Evolutionary conservation across 2,888 invertebrate species (phyloP).

Genomic region (Incurvaria masculella): DNA sequence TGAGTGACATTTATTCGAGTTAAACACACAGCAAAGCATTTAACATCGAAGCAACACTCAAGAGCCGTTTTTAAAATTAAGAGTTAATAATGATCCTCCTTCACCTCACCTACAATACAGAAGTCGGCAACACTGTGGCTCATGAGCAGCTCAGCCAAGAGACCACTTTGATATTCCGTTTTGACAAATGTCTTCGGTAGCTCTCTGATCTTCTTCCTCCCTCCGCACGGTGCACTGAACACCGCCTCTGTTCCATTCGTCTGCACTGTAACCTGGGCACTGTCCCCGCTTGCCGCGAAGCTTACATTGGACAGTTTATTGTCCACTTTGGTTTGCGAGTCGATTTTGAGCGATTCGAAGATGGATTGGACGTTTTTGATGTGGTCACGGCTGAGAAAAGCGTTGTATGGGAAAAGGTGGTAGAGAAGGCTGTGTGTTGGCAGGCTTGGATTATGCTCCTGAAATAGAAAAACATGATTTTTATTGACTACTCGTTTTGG

Average conservation of each 20-base stretch:
- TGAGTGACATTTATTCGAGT: no score
- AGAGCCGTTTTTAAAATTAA: no score
- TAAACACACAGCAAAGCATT: no score
- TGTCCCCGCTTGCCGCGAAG: slow-evolving; percentile 21
- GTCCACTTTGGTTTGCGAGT: slow-evolving; percentile 28
- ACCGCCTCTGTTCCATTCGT: slow-evolving; percentile 37
- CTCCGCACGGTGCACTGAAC: slow-evolving; percentile 40
- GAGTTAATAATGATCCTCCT: no score
- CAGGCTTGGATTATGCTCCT: slow-evolving; percentile 69
- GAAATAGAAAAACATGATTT: slow-evolving; percentile 22
- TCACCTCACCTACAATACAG: slow-evolving; percentile 74
- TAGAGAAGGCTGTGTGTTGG: slow-evolving; percentile 67
- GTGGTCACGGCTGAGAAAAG: slow-evolving; percentile 76
- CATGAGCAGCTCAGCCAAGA: slow-evolving; percentile 74
- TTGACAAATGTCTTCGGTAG: slow-evolving; percentile 51
- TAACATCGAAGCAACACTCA: no score
- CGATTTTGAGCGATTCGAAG: slow-evolving; percentile 59
- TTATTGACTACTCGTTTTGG: neutral
- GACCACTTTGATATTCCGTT: slow-evolving; percentile 74
- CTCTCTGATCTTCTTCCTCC: slow-evolving; percentile 22
- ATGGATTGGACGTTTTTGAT: slow-evolving; percentile 68
- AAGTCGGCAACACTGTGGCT: slow-evolving; percentile 80
- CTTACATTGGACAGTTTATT: slow-evolving; percentile 17
- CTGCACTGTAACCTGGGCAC: slow-evolving; percentile 39
- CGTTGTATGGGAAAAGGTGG: slow-evolving; percentile 79